Conservation (phyloP, 64 coral and sea anemone species). For the Pocillopora damicornis region DNA sequence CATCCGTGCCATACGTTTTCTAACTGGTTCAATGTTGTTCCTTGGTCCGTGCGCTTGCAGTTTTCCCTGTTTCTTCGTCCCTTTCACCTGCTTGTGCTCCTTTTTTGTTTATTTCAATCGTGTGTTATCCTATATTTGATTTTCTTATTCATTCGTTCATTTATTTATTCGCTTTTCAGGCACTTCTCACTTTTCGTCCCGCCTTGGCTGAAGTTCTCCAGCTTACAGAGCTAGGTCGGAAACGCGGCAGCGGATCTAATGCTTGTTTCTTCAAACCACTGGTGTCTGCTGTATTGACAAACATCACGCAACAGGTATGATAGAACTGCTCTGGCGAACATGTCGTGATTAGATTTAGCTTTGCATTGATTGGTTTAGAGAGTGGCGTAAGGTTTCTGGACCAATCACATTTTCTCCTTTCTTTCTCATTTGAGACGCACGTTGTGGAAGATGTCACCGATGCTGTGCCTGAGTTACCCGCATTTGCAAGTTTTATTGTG, state of each 20-base stretch:
- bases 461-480: background rate
- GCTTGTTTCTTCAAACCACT: background rate
- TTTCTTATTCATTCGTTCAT: background rate
- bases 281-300: background rate
- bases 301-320: conserved; percentile 20
- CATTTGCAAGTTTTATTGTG: background rate
- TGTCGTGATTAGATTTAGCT: background rate
- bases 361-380: background rate
- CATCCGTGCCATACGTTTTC: too few relatives aligned
- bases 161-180: background rate
- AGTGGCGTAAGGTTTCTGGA: background rate
- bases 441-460: background rate
- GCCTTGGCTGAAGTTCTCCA: conserved; percentile 7
- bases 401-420: background rate
- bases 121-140: too few relatives aligned
- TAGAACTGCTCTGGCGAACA: background rate
- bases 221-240: conserved; percentile 13
- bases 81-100: too few relatives aligned
- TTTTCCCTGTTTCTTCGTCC: too few relatives aligned
- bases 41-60: too few relatives aligned
- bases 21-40: too few relatives aligned
- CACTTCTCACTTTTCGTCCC: conserved; percentile 13
- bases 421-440: background rate
- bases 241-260: background rate
- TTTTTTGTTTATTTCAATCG: too few relatives aligned